Evolutionary conservation across 2,888 invertebrate species (phyloP), one percentile per base, ranked within the genome.

Genomic region (Melanostoma mellinum): DNA sequence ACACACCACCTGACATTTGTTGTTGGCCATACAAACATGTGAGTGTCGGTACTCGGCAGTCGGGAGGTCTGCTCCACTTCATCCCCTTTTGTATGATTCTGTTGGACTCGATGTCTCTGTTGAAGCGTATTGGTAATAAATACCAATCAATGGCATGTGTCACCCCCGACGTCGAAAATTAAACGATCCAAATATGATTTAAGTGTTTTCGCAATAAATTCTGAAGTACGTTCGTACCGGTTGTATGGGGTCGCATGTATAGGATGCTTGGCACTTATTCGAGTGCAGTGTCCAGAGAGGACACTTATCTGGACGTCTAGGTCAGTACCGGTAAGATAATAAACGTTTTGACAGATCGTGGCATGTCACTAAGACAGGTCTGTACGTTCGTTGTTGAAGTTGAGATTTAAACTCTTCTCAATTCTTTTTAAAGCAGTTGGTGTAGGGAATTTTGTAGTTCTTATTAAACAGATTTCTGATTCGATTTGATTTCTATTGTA

Each of bases 91-190:
- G 20, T 10, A 35, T 50, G 52, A 58, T 58, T 33, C n/a, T 32
- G 60, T 46, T 72, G 9, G 40, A 40, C n/a, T 44, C 42, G 6
- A 53, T 48, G 56, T 46, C 71, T 60, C 52, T 61, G 50, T 46
- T 55, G 75, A 75, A 78, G 74, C 58, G 75, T 79, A 84, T 84
- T 67, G 84, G 79, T 50, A 84, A 90, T 90, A 90, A 90, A 90
- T 90, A 90, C 89, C 89, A 89, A 90, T 90, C 90, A 89, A 89
- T 89, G 87, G 88, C 90, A 89, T 89, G 87, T 88, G 88, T 87
- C 89, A 88, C 87, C 85, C 86, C 65, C 80, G 74, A 38, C 36
- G 30, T 78, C 77, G 80, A 85, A 86, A 87, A 86, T 87, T 86
- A 86, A 86, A 84, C 78, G 85, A 86, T 86, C 55, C 86, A 87